phyloP scores from a whole-genome alignment of 2,797 vertebrate genomes.

The Parauchenoglanis punctatus region DNA sequence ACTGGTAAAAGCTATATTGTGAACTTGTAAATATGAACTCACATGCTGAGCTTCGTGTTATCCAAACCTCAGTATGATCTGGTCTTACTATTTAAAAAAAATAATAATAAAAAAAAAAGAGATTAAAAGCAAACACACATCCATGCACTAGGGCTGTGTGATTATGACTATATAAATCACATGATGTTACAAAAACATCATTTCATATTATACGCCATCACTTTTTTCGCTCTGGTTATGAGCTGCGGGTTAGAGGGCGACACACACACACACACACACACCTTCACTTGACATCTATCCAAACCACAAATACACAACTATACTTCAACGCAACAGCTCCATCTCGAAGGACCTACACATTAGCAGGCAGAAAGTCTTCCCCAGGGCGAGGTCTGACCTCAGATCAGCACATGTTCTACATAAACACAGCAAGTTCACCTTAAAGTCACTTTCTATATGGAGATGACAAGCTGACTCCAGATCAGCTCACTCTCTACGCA shows the following conservation, averaged over 20 bases:
- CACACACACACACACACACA: neutral
- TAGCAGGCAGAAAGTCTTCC: neutral
- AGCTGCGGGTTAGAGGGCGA: neutral
- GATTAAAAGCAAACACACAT: neutral
- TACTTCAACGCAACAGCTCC: neutral
- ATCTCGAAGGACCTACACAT: neutral
- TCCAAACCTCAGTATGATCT: neutral
- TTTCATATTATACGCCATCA: too few species aligned
- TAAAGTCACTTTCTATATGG: neutral
- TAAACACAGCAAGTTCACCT: neutral
- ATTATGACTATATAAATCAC: too few species aligned
- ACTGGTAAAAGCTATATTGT: neutral
- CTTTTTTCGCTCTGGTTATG: too few species aligned
- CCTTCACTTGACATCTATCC: neutral
- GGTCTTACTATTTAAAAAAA: neutral
- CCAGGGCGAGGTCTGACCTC: neutral
- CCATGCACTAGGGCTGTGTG: too few species aligned
- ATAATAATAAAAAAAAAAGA: neutral
- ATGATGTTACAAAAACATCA: too few species aligned
- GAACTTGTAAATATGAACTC: neutral
- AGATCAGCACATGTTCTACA: neutral
- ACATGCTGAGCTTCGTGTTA: neutral
- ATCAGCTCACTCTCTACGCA: neutral
- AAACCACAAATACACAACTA: conserved; percentile 3
- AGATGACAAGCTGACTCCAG: neutral